phyloP scores from a whole-genome alignment of 2,797 vertebrate genomes.

The Ataeniobius toweri region DNA sequence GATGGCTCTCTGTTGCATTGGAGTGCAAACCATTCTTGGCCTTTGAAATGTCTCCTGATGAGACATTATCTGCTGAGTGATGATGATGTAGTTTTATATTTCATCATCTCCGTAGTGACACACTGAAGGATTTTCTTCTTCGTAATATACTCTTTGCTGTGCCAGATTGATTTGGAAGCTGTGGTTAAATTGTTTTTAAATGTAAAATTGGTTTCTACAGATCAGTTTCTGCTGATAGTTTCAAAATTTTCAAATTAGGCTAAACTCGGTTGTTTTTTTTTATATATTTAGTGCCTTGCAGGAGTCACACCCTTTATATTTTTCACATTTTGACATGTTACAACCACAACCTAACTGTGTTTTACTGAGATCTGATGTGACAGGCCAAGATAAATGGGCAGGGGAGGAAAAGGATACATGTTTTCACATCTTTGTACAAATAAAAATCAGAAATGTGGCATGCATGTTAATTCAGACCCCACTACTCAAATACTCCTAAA shows the following conservation, averaged over 20 bases:
- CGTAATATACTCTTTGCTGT: background rate
- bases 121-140: background rate
- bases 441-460: too few relatives aligned
- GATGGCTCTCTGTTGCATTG: constrained; percentile 26
- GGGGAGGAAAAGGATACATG: too few relatives aligned
- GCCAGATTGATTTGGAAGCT: background rate
- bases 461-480: too few relatives aligned
- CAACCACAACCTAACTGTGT: background rate
- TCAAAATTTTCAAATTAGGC: too few relatives aligned
- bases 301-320: background rate
- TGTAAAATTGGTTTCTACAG: background rate
- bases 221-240: background rate
- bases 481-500: too few relatives aligned
- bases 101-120: background rate
- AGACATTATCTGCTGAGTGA: constrained; percentile 19
- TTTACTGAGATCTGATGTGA: too few relatives aligned
- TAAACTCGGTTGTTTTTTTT: background rate
- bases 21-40: constrained; percentile 26
- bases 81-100: constrained; percentile 8
- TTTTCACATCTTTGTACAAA: too few relatives aligned
- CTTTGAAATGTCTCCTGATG: constrained; percentile 20
- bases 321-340: background rate
- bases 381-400: too few relatives aligned
- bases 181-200: background rate
- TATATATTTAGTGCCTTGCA: background rate